Evolutionary conservation across 2,113 vertebrate genomes (phyloP).

Genomic region (Colossoma macropomum): DNA sequence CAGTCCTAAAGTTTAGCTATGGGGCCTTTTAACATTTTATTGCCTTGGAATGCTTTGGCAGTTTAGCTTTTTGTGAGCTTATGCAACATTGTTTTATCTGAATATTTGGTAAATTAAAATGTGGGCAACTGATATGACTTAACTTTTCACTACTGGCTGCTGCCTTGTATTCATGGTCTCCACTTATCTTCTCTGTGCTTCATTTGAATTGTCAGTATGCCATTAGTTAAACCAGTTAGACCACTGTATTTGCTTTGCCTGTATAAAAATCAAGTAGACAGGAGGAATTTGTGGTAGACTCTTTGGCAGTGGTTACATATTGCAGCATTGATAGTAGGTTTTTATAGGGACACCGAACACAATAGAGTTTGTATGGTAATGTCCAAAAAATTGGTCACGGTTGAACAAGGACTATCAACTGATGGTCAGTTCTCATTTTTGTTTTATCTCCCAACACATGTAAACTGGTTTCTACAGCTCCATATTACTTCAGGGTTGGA

Average conservation of each 20-base stretch:
- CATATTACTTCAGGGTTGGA: too few species aligned
- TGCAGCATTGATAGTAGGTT: not conserved
- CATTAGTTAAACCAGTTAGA: conserved; percentile 26
- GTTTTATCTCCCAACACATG: too few species aligned
- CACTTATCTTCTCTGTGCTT: not conserved
- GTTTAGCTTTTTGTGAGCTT: not conserved
- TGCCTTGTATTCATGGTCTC: not conserved
- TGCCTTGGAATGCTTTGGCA: too few species aligned
- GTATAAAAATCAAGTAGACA: conserved; percentile 3
- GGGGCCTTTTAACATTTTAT: too few species aligned
- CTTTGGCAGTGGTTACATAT: not conserved
- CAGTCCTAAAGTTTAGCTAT: not conserved
- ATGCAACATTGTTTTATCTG: not conserved
- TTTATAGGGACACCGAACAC: not conserved
- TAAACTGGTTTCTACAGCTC: too few species aligned
- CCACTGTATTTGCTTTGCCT: conserved; percentile 23
- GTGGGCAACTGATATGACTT: not conserved
- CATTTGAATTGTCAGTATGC: conserved; percentile 35
- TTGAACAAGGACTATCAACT: too few species aligned
- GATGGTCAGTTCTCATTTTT: too few species aligned
- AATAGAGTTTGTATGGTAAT: not conserved
- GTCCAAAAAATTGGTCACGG: not conserved
- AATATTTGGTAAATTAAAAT: not conserved
- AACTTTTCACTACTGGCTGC: not conserved
- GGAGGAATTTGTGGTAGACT: not conserved